Evolutionary conservation across 2,113 vertebrate species (phyloP).

Genomic region (Pedionomus torquatus): DNA sequence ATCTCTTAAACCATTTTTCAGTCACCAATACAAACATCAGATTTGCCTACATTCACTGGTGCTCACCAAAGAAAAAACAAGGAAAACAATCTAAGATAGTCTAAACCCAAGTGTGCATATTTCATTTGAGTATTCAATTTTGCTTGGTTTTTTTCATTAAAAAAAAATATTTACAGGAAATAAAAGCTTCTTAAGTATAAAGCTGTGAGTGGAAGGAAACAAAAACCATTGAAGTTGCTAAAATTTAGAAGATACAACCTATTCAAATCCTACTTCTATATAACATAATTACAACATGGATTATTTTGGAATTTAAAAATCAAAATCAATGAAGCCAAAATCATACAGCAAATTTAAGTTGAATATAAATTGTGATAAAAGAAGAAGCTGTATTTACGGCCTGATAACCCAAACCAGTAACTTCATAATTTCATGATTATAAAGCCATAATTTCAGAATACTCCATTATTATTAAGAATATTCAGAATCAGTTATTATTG

Average conservation of each 20-base stretch:
- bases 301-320: not conserved
- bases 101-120: too few species aligned
- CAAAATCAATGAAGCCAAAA: not conserved
- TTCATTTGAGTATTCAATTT: not conserved
- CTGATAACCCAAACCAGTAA: not conserved
- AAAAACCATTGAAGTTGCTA: not conserved
- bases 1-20: not conserved
- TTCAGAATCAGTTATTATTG: too few species aligned
- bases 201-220: accelerated
- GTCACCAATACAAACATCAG: not conserved
- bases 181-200: not conserved
- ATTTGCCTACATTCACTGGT: not conserved
- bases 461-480: too few species aligned
- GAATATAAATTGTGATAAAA: not conserved
- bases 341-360: not conserved
- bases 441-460: too few species aligned
- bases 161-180: not conserved
- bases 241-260: not conserved
- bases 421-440: too few species aligned
- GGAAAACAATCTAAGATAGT: not conserved
- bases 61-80: not conserved
- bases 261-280: not conserved
- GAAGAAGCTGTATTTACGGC: not conserved
- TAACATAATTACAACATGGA: not conserved
- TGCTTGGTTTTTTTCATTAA: not conserved